Evolutionary conservation across 2,113 vertebrate species (phyloP), one percentile per base, ranked within the genome.

Genomic region (Paracanthobrama guichenoti): DNA sequence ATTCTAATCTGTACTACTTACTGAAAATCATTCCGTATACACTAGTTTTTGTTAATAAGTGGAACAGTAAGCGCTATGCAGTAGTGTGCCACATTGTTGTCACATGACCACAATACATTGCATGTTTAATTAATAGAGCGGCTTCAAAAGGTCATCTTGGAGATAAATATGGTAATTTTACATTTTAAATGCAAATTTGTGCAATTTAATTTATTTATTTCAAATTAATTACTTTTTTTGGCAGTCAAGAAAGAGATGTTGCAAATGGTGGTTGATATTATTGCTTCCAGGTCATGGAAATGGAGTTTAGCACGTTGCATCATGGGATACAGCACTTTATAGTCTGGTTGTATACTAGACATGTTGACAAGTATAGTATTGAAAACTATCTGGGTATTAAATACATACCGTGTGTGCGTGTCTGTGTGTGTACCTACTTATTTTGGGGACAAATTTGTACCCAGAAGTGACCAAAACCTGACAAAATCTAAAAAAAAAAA

Each of bases 121-220:
- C 31, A 39, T 69, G 66, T 22, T 20, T 22, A 69, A 39, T 69
- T 69, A 69, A 18, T 55, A 22, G 9, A 69, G 31, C 31, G 39
- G 66, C 18, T 69, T 69, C 66, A 39, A 69, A 69, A 39, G 31
- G 66, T 69, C 18, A 69, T 39, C 66, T 39, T 69, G 31, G 66
- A 69, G 18, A 69, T 69, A 22, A 39, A 22, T 39, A 69, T 69
- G 66, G 8, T 39, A 69, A 69, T 69, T 69, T 39, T 69, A 7
- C 31, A 69, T 69, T 69, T 69, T 69, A 69, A 69, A 39, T 69
- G 66, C 31, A 69, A 39, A 39, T 69, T 4, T 69, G 9, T 22
- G 1, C 10, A 39, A 22, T 67, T 6, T 39, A 2, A 46, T 72
- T 14, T 46, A 46, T 6, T 46, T 11, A 22, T 22, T 69, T 39